phyloP scores from a whole-genome alignment of 2,797 vertebrate species.

The Lacerta agilis region DNA sequence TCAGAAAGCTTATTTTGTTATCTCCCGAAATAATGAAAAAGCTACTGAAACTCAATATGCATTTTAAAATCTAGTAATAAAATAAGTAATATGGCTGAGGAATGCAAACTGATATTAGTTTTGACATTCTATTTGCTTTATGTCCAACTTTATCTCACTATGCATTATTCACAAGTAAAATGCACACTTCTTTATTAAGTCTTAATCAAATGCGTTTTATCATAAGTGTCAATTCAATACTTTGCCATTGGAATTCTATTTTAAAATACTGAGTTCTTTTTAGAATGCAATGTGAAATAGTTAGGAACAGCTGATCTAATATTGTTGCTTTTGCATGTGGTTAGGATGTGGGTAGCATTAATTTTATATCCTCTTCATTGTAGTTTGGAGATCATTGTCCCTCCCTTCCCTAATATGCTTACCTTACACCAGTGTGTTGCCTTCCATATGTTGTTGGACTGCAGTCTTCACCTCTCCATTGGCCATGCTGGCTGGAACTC shows the following conservation, averaged over 20 bases:
- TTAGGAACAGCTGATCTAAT: conserved; percentile 59
- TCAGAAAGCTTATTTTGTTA: conserved; percentile 54
- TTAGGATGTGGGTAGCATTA: conserved; percentile 38
- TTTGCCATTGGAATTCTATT: conserved; percentile 74
- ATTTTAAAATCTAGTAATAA: conserved; percentile 82
- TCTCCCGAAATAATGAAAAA: conserved; percentile 67
- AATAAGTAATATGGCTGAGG: conserved; percentile 85
- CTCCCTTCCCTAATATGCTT: not conserved
- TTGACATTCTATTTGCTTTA: conserved; percentile 94
- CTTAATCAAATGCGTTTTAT: conserved; percentile 83
- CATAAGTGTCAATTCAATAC: conserved; percentile 77
- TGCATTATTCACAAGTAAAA: conserved; percentile 92
- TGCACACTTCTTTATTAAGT: conserved; percentile 87
- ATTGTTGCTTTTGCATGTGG: conserved; percentile 52
- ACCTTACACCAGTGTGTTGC: not conserved
- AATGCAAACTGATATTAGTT: conserved; percentile 90
- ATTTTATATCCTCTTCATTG: conserved; percentile 33
- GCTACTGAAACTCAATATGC: conserved; percentile 64
- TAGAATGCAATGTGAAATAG: conserved; percentile 43
- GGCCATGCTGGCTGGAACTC: no score
- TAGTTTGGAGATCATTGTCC: not conserved
- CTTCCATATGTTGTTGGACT: no score
- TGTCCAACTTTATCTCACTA: conserved; percentile 88
- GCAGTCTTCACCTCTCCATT: no score
- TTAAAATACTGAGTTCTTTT: conserved; percentile 74